Evolutionary conservation across 2,797 vertebrate genomes (phyloP), one percentile per base, ranked within the genome.

Genomic region (Mallotus villosus): DNA sequence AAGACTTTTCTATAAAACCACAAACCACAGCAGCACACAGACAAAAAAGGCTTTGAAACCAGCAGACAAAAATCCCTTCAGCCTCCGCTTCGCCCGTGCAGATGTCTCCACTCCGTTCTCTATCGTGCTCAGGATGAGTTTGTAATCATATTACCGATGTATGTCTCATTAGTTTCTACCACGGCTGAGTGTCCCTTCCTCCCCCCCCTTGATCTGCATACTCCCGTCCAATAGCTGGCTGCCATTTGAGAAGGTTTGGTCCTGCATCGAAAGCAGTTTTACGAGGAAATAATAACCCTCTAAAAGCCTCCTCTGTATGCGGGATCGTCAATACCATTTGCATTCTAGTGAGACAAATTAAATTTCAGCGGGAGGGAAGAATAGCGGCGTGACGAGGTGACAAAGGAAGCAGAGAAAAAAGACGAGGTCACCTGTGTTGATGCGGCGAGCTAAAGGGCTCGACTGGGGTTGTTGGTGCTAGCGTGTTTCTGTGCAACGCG

Each of bases 221-320:
- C 70, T 71, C 34, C 4, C 32, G 68, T 68, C 65, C 85, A 85
- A 76, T 87, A 75, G 84, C 88, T 90, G 85, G 85, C 89, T 90
- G 85, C 86, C 88, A 89, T 91, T 89, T 86, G 74, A 78, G 81
- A 81, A 83, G 74, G 83, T 78, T 83, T 85, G 82, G 82, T 78
- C 85, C 86, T 88, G 87, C 86, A 90, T 92, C 83, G 89, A 89
- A 93, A 91, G 84, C 86, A 88, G 86, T 90, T 88, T 89, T 87
- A 84, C 67, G 74, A 77, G 76, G 76, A 81, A 90, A 90, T 92
- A 91, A 90, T 90, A 88, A 83, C 61, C 78, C 76, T 84, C 84
- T 91, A 85, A 90, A 90, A 90, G 87, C 85, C 84, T 86, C 87
- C 85, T 88, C 85, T 90, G 84, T 88, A 85, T 88, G 86, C 87